These are phyloP conservation scores for Aegotheles bennettii DNA, from an alignment of 2,113 vertebrate genomes.

Conservation along the genomic window DNA sequence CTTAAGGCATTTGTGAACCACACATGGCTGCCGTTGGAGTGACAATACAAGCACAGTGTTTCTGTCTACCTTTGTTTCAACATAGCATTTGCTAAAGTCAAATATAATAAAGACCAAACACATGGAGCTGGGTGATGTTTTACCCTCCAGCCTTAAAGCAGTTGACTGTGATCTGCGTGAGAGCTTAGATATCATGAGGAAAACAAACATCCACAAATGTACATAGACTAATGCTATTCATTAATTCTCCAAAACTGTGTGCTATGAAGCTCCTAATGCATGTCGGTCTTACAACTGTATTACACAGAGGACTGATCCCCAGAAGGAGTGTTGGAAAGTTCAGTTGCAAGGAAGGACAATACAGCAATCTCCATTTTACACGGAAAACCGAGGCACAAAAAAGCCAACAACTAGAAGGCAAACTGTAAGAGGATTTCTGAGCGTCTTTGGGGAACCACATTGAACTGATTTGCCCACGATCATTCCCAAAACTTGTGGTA, in stretches of 20 bases:
- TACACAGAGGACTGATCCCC: rapidly evolving
- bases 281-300: rapidly evolving
- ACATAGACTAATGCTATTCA: background rate
- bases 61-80: background rate
- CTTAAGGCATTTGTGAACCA: background rate
- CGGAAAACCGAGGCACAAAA: background rate
- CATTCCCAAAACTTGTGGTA: background rate
- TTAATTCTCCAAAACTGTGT: background rate
- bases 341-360: background rate
- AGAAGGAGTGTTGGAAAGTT: background rate
- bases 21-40: rapidly evolving
- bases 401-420: rapidly evolving
- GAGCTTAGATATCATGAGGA: background rate
- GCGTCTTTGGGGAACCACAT: background rate
- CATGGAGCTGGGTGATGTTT: rapidly evolving
- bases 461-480: rapidly evolving
- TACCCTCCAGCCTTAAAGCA: background rate
- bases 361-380: background rate
- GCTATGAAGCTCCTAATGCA: background rate
- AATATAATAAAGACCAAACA: background rate
- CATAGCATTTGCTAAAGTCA: background rate
- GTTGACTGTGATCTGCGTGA: background rate
- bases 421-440: background rate
- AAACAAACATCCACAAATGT: background rate
- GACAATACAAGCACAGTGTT: background rate